Evolutionary conservation across 2,888 invertebrate genomes (phyloP).

Genomic region (Alcis repandata): DNA sequence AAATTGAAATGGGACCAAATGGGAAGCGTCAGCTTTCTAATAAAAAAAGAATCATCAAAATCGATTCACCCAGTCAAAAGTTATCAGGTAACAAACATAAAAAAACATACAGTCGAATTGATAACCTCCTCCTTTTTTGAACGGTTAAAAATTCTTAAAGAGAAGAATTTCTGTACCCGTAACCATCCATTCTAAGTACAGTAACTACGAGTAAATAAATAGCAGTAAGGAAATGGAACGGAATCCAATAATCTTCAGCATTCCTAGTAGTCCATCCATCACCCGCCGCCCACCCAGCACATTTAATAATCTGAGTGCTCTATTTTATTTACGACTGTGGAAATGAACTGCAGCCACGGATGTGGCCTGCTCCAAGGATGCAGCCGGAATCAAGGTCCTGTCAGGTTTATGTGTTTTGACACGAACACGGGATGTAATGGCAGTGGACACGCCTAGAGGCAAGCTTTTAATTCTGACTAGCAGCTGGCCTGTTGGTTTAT

Average conservation of each 20-base stretch:
- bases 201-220: not conserved
- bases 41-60: no score
- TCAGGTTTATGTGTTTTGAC: constrained; percentile 14
- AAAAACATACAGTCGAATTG: no score
- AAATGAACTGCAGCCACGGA: constrained; percentile 16
- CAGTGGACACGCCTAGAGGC: not conserved
- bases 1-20: no score
- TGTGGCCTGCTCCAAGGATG: constrained; percentile 14
- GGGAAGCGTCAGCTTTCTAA: no score
- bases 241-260: not conserved
- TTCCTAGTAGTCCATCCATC: constrained; percentile 9
- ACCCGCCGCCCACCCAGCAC: constrained; percentile 6
- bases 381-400: constrained; percentile 20
- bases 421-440: constrained; percentile 13
- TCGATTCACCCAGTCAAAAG: no score
- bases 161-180: no score
- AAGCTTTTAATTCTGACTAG: not conserved
- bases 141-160: no score
- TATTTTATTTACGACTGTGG: constrained; percentile 33
- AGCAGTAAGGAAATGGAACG: not conserved
- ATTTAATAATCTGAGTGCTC: constrained; percentile 35
- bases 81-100: no score
- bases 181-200: not conserved
- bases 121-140: no score
- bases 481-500: no score